These are phyloP conservation scores for Sardina pilchardus DNA, from an alignment of 2,113 vertebrate species.

Conservation along the genomic window DNA sequence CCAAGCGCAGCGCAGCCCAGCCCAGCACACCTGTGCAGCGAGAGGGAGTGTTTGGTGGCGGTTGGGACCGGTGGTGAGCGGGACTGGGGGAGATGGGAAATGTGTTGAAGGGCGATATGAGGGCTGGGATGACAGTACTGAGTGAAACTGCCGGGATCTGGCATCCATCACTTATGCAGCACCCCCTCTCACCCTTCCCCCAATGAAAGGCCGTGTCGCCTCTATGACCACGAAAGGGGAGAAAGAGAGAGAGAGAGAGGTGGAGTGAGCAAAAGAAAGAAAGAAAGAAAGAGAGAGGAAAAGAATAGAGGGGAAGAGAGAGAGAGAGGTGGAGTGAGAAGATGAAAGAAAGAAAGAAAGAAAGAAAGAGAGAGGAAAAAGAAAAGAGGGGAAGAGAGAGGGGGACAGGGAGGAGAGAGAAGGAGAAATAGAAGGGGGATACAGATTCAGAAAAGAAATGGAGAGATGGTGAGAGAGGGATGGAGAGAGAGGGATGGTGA, in stretches of 20 bases:
- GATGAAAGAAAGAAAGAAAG: conserved; percentile 24
- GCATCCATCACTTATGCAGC: neutral
- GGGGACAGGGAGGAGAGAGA: conserved; percentile 6
- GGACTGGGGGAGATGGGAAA: neutral
- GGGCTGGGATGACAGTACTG: conserved; percentile 1
- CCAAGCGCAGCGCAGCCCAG: neutral
- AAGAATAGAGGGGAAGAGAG: neutral
- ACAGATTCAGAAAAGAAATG: neutral
- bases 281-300: conserved; percentile 22
- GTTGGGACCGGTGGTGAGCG: neutral
- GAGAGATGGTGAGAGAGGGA: conserved; percentile 19
- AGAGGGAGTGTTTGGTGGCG: neutral
- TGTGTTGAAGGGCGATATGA: neutral
- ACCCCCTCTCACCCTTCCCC: neutral
- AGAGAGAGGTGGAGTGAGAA: neutral
- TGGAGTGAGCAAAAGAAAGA: neutral
- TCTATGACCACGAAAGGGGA: neutral
- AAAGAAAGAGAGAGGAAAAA: conserved; percentile 7
- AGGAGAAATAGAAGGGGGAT: conserved; percentile 35
- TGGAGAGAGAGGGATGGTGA: neutral
- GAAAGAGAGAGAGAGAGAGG: conserved; percentile 30
- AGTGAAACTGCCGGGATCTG: conserved; percentile 12
- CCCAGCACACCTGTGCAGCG: neutral
- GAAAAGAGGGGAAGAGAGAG: neutral
- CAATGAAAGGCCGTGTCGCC: neutral